Base-by-base conservation (phyloP, 2,888 invertebrate species). In the Parascotia fuliginaria region DNA sequence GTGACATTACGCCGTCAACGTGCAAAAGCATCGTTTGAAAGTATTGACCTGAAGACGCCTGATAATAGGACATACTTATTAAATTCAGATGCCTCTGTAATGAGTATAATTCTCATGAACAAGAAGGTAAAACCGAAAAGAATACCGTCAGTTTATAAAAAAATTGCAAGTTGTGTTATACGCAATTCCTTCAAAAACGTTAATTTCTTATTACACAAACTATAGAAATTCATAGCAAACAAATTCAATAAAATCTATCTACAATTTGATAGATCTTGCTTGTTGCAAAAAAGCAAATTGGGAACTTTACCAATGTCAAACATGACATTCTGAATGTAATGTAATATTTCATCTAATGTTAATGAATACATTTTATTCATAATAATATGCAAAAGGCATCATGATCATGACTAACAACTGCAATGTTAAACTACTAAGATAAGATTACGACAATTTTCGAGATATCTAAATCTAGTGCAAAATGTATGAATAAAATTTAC, bases 101-200 rank as follows among this genome's bases (percentile, higher is more conserved):
- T 84, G 71, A 89, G 87, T 51, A 77, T 87, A 32, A 71, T 85
- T 47, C 73, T 76, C 43, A 61, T 83, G 34, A 81, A 79, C 24
- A 76, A 70, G 48, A 70, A 43, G 9, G 43, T 72, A 9, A 77
- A 72, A 43, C 54, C 56, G 3, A 80, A 73, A 43, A 76, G 67
- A 51, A 65, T 60, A 27, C 61, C 71, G 1, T 80, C 70, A 50
- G 43, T 70, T 14, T 85, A 77, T 55, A 55, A 60, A 3, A 81
- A 72, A 60, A 70, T 85, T 12, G 24, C 79, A 28, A 75, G 73
- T 64, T 46, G 67, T 16, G 53, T 85, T 4, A 45, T 83, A 16
- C 62, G 67, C 15, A 85, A 85, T 57, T 73, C 82, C 0, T 83
- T 71, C 40, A 85, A 79, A 68, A 85, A 83, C 52, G 65, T 71